These are phyloP conservation scores for Ernsta delagoae DNA, from an alignment of 2,888 invertebrate genomes.

Conservation along the genomic window DNA sequence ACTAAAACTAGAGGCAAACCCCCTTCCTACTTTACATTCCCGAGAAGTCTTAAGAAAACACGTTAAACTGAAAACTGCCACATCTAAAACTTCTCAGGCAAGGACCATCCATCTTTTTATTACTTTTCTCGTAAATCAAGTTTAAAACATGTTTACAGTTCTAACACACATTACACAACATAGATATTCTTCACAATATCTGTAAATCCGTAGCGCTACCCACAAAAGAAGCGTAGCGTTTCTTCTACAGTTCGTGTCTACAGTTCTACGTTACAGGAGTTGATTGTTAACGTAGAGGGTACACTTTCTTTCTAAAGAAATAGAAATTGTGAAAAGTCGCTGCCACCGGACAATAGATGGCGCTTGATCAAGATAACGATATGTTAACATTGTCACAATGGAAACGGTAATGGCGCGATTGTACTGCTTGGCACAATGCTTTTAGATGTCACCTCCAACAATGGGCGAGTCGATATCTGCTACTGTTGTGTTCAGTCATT, in stretches of 20 bases:
- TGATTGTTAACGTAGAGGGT: conserved; percentile 33
- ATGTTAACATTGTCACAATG: conserved; percentile 84
- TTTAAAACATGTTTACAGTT: too few relatives aligned
- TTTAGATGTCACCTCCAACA: conserved; percentile 80
- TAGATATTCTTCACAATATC: not conserved
- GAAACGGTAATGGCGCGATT: conserved; percentile 81
- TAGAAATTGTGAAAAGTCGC: conserved; percentile 70
- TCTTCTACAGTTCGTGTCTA: conserved; percentile 8
- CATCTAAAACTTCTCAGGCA: too few relatives aligned
- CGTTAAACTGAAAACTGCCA: too few relatives aligned
- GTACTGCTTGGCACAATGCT: conserved; percentile 80
- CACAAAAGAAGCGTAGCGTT: not conserved
- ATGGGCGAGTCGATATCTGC: conserved; percentile 76
- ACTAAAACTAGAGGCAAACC: too few relatives aligned
- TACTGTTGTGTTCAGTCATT: conserved; percentile 70
- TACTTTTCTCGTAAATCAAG: too few relatives aligned
- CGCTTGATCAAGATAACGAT: conserved; percentile 83
- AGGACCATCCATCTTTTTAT: too few relatives aligned
- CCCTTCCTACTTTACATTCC: too few relatives aligned
- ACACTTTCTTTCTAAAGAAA: conserved; percentile 49
- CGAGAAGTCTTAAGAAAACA: too few relatives aligned
- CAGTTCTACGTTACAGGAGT: conserved; percentile 11
- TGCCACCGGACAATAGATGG: conserved; percentile 79
- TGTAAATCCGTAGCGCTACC: not conserved
- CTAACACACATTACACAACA: too few relatives aligned